Base-by-base conservation (phyloP, 37 sponge, comb jelly and placozoan species). In the Eunapius fragilis region DNA sequence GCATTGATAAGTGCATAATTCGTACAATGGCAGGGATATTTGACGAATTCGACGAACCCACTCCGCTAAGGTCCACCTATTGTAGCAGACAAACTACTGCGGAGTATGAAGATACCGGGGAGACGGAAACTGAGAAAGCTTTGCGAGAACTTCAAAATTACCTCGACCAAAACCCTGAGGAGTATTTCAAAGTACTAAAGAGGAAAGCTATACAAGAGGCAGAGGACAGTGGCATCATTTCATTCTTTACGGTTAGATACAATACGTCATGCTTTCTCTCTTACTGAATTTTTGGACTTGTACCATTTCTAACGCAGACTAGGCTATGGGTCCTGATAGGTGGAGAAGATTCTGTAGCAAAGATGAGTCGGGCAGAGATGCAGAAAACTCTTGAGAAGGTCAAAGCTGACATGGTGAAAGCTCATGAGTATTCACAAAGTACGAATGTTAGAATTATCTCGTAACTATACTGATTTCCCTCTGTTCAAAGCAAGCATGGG, bases 21-120 rank as follows among this genome's bases (percentile, higher is more conserved):
- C 70, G 22, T 35, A 74, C 0, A 37, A 94, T 94, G 95, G 95
- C 95, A 0, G 92, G 71, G 30, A 31, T 81, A 0, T 37, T 95
- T 69, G 93, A 92, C 25, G 95, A 95, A 69, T 95, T 80, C 68
- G 95, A 95, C 79, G 90, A 92, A 26, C 87, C 95, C 0, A 86
- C 90, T 12, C 95, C 95, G 14, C 38, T 92, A 78, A 84, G 81
- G 22, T 36, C 41, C 10, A 70, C 77, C 47, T 95, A 76, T 79
- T 95, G 95, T 68, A 30, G 87, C 25, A 69, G 86, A 28, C 32
- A 86, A 32, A 78, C 67, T 0, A 7, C 73, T 0, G 80, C 87
- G 75, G 86, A 89, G 37, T 88, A 89, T 49, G 90, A 94, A 58
- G 79, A 87, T 22, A 75, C 87, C 68, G 69, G 71, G 19, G 71